Evolutionary conservation across 2,797 vertebrate genomes (phyloP), one percentile per base, ranked within the genome.

Genomic region (Microcaecilia unicolor): DNA sequence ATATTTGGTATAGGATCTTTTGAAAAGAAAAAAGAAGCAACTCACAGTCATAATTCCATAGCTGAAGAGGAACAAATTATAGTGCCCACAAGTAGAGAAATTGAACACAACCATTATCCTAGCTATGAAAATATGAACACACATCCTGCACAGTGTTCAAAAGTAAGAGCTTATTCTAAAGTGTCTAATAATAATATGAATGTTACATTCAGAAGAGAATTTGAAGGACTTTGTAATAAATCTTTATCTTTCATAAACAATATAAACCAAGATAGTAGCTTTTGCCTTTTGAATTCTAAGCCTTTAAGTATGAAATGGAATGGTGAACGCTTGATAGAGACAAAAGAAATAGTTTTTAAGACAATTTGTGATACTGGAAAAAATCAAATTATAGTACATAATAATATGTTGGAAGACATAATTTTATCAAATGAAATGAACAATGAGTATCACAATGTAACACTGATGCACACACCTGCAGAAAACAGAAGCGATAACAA

Each of bases 401-500:
- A 41, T 41, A 55, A 7, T 8, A 16, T 35, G 25, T 41, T 47
- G 41, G 24, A 30, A 35, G 43, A 58, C 65, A 69, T 55, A 66
- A 51, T 61, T 51, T 37, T 50, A 29, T 61, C 55, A 55, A 53
- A 69, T 10, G 53, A 64, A 41, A 48, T 25, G 25, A 67, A 70
- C 64, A 72, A 70, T 61, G 41, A 50, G 37, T 27, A 15, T 61
- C 54, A 72, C 52, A 47, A 60, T 27, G 34, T 31, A 46, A 42
- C 38, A 61, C 33, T 57, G 34, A 37, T 60, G 26, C 47, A 56
- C 64, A 67, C 67, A 53, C 55, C 51, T 56, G 55, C 48, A 61
- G 58, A 72, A 66, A 20, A 48, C 59, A 31, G 51, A 42, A 38
- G 38, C 22, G 36, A n/a, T 34, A 45, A 57, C 1, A 24, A 67